Conservation (phyloP, 2,888 invertebrate genomes). For the Rhimphoctona megacephalus region DNA sequence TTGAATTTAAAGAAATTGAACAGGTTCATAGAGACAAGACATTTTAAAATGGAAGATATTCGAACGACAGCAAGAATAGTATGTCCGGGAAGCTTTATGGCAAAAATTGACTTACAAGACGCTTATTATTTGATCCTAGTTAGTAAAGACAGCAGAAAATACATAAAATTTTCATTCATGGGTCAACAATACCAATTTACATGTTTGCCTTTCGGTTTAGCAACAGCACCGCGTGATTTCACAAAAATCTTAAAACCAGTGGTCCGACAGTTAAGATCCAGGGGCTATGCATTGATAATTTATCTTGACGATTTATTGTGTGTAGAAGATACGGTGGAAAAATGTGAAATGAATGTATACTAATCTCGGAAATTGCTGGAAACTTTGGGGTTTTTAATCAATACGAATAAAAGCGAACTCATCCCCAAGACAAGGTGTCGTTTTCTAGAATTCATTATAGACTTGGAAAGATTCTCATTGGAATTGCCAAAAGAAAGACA, state of each 20-base stretch:
- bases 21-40: no score
- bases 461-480: no score
- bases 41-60: no score
- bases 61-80: slow-evolving; percentile 25
- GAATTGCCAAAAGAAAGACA: no score
- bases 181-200: slow-evolving; percentile 39
- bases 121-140: slow-evolving; percentile 63
- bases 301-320: slow-evolving; percentile 35
- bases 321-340: not conserved
- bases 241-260: slow-evolving; percentile 62
- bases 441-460: no score
- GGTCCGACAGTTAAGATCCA: slow-evolving; percentile 13
- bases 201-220: slow-evolving; percentile 51
- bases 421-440: no score
- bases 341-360: not conserved
- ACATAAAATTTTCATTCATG: slow-evolving; percentile 52
- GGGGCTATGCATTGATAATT: not conserved
- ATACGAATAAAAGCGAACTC: no score
- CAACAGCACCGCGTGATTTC: slow-evolving; percentile 57
- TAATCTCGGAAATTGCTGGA: slow-evolving; percentile 24
- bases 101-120: slow-evolving; percentile 63
- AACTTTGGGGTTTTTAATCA: slow-evolving; percentile 36
- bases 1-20: no score
- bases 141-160: slow-evolving; percentile 42
- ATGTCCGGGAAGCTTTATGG: slow-evolving; percentile 40